phyloP scores from a whole-genome alignment of 2,113 vertebrate species.

The Zosterops pallidus region DNA sequence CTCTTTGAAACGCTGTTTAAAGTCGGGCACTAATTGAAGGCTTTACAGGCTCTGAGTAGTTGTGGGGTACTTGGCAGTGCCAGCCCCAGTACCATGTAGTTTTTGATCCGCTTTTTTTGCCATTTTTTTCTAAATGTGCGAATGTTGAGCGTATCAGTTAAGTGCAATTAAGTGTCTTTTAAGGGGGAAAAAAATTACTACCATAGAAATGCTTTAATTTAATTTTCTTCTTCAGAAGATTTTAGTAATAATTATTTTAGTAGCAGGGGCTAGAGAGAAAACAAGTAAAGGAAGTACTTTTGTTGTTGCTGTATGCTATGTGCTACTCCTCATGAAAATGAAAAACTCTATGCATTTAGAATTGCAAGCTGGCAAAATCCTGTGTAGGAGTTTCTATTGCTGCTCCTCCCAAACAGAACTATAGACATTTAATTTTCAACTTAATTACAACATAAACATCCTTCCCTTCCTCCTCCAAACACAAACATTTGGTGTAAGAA shows the following conservation, averaged over 20 bases:
- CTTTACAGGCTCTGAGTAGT: neutral
- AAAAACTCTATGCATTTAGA: neutral
- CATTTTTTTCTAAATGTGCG: neutral
- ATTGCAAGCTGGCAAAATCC: slow-evolving; percentile 1
- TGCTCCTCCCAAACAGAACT: neutral
- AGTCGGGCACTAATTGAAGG: neutral
- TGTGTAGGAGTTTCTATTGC: slow-evolving; percentile 33
- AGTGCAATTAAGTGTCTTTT: neutral
- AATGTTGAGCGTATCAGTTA: neutral
- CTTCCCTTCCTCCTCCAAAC: slow-evolving; percentile 12
- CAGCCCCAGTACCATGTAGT: neutral
- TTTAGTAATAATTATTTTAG: neutral
- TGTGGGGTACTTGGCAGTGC: too few relatives aligned
- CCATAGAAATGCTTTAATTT: neutral
- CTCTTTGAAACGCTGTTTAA: neutral
- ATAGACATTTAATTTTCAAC: slow-evolving; percentile 36
- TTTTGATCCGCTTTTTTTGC: neutral
- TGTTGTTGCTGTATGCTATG: neutral
- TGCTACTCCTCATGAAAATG: neutral
- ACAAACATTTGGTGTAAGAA: neutral
- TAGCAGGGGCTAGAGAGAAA: neutral
- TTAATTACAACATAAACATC: slow-evolving; percentile 19
- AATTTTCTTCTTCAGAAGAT: neutral
- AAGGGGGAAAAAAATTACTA: neutral
- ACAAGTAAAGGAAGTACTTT: neutral